Conservation (phyloP, 2,113 vertebrate genomes). For the Triplophysa rosa region DNA sequence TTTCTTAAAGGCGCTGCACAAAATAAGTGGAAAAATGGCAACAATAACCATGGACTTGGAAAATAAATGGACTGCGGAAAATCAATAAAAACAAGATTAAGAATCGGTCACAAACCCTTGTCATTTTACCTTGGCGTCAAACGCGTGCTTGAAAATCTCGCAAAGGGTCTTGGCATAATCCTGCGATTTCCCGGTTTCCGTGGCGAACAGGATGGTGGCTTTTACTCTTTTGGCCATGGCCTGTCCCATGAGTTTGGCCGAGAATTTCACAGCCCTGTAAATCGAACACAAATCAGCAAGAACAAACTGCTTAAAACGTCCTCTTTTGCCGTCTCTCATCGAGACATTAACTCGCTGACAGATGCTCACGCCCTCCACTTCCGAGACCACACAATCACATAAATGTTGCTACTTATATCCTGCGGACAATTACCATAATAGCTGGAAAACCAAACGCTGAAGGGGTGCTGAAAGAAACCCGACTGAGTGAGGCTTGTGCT, state of each 20-base stretch:
- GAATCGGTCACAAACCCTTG: neutral
- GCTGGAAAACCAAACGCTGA: slow-evolving; percentile 32
- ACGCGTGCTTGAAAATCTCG: slow-evolving; percentile 98
- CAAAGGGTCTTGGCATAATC: slow-evolving; percentile 96
- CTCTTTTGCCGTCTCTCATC: neutral
- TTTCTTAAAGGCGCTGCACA: too few relatives aligned
- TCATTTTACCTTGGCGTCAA: slow-evolving; percentile 89
- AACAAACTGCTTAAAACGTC: neutral
- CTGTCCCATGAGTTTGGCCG: slow-evolving; percentile 96
- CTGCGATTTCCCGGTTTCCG: slow-evolving; percentile 94
- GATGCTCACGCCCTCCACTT: slow-evolving; percentile 10
- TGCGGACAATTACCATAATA: slow-evolving; percentile 69
- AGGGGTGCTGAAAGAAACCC: slow-evolving; percentile 34
- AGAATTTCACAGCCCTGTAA: slow-evolving; percentile 95
- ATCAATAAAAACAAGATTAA: neutral
- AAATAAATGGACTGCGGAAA: too few relatives aligned
- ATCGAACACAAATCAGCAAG: slow-evolving; percentile 24
- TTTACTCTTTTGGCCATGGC: slow-evolving; percentile 99
- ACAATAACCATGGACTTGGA: too few relatives aligned
- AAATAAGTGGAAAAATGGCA: too few relatives aligned
- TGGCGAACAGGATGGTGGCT: slow-evolving; percentile 95
- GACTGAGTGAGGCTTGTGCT: slow-evolving; percentile 63
- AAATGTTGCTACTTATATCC: slow-evolving; percentile 65
- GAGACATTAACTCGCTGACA: slow-evolving; percentile 10
- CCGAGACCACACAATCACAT: slow-evolving; percentile 57